phyloP scores from a whole-genome alignment of 2,797 vertebrate species.

The Hyperoplus lanceolatus region DNA sequence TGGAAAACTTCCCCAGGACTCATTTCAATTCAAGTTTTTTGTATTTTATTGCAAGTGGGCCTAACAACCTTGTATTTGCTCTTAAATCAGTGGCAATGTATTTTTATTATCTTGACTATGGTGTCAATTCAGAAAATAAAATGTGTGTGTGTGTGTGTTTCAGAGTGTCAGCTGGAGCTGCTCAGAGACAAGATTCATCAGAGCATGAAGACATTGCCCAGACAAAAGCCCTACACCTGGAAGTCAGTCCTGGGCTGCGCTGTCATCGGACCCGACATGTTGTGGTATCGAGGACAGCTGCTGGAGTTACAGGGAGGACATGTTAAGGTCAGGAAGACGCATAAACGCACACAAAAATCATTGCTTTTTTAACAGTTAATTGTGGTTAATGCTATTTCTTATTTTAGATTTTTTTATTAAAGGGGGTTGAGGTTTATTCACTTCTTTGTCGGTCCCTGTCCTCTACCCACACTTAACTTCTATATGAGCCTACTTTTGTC shows the following conservation, averaged over 20 bases:
- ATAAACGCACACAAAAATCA: background rate
- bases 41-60: background rate
- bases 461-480: too few relatives aligned
- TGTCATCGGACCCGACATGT: conserved; percentile 91
- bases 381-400: background rate
- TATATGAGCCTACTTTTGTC: too few relatives aligned
- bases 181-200: conserved; percentile 88
- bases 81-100: background rate
- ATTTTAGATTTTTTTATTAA: too few relatives aligned
- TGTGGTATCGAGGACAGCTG: conserved; percentile 92
- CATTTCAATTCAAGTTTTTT: background rate
- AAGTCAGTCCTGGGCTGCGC: conserved; percentile 90
- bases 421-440: too few relatives aligned
- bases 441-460: too few relatives aligned
- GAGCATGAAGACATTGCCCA: conserved; percentile 88
- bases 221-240: conserved; percentile 90
- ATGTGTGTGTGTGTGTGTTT: background rate
- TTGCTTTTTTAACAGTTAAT: rapidly evolving
- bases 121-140: background rate
- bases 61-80: background rate
- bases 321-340: conserved; percentile 84
- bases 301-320: conserved; percentile 84
- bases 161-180: conserved; percentile 85
- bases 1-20: too few relatives aligned
- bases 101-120: background rate